phyloP scores from a whole-genome alignment of 2,888 invertebrate species.

The Anoplius nigerrimus region DNA sequence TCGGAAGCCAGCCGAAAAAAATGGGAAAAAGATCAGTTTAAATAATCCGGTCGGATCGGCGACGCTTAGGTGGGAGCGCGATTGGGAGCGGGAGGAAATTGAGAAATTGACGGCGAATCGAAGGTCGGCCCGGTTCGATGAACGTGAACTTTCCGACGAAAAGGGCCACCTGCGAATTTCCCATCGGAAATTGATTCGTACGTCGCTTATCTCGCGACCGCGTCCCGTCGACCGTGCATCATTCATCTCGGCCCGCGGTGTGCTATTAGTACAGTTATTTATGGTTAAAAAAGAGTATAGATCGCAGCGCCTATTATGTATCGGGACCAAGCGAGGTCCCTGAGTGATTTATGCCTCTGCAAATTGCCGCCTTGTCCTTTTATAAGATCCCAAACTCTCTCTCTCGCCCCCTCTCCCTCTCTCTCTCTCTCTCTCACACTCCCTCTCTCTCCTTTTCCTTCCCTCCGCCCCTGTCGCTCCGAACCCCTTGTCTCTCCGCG shows the following conservation, averaged over 20 bases:
- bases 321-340: conserved; percentile 46
- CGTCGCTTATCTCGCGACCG: conserved; percentile 42
- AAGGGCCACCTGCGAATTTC: conserved; percentile 59
- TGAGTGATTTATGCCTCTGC: conserved; percentile 55
- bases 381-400: conserved; percentile 32
- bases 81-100: neutral
- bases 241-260: conserved; percentile 51
- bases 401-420: too few species aligned
- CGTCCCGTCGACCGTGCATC: conserved; percentile 41
- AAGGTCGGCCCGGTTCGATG: too few species aligned
- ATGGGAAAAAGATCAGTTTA: too few species aligned
- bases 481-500: conserved; percentile 37
- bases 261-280: conserved; percentile 61
- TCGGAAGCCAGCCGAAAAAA: too few species aligned
- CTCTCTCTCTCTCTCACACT: neutral
- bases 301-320: conserved; percentile 57
- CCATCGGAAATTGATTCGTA: conserved; percentile 62
- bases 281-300: conserved; percentile 55
- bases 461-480: conserved; percentile 3
- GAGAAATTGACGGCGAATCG: neutral
- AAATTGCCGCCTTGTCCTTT: conserved; percentile 61
- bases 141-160: conserved; percentile 8
- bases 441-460: too few species aligned
- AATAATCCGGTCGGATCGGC: neutral
- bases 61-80: conserved; percentile 1